A percentile compares a stretch with the other conserved stretches of the same genome.
Evolutionary conservation across 2,888 invertebrate species (phyloP).

Genomic region (Lasioglossum lativentre): DNA sequence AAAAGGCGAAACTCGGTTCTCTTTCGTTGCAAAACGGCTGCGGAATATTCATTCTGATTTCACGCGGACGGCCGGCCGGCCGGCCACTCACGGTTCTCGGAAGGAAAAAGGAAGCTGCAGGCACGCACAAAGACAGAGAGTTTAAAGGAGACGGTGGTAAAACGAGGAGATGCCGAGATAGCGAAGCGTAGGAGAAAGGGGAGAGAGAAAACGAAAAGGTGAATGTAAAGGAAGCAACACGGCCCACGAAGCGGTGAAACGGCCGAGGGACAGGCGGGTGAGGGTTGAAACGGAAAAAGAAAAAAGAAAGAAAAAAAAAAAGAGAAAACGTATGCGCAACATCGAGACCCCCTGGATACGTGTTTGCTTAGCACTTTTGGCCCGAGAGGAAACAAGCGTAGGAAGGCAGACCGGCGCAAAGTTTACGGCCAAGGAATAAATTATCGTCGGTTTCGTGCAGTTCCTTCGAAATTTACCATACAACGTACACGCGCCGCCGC

Average conservation of each 20-base stretch:
- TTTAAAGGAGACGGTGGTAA: slow-evolving; percentile 19
- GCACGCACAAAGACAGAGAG: slow-evolving; percentile 20
- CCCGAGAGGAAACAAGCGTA: slow-evolving; percentile 73
- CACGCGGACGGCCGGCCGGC: slow-evolving; percentile 28
- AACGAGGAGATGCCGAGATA: slow-evolving; percentile 56
- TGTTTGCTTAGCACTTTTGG: slow-evolving; percentile 75
- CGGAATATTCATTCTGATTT: slow-evolving; percentile 53
- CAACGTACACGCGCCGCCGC: slow-evolving; percentile 35
- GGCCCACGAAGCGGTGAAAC: not conserved
- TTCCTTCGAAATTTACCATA: slow-evolving; percentile 68
- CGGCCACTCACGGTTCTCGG: not conserved
- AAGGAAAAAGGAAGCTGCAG: slow-evolving; percentile 8
- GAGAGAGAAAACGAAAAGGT: slow-evolving; percentile 11
- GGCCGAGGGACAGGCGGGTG: not conserved
- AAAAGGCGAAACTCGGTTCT: slow-evolving; percentile 3
- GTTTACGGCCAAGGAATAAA: slow-evolving; percentile 78
- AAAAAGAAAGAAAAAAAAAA: too few relatives aligned
- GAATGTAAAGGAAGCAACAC: not conserved
- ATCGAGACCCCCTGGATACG: slow-evolving; percentile 68
- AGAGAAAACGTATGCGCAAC: slow-evolving; percentile 53
- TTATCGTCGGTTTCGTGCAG: slow-evolving; percentile 73
- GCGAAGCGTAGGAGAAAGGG: slow-evolving; percentile 44
- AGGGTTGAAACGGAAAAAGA: slow-evolving; percentile 25
- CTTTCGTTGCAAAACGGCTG: not conserved
- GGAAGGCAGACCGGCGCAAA: slow-evolving; percentile 69